Evolutionary conservation across 1,140 invertebrate species (phyloP).

Genomic region (Dufourea novaeangliae): DNA sequence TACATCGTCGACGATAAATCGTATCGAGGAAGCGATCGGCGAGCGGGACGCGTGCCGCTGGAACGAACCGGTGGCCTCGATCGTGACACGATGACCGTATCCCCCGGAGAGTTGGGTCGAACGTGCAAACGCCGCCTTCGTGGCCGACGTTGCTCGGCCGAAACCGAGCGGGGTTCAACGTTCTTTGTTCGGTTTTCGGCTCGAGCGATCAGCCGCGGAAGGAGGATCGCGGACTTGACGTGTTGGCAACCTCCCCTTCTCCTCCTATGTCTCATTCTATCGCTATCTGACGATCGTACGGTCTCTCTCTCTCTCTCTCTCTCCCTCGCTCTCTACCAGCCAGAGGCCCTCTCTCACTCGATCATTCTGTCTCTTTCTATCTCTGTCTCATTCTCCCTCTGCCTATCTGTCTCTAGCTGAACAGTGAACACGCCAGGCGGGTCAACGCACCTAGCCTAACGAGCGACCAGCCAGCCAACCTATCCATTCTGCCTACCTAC

Average conservation of each 20-base stretch:
- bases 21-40: slow-evolving; percentile 32
- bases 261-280: slow-evolving; percentile 29
- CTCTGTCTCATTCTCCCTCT: slow-evolving; percentile 8
- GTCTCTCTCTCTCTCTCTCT: background rate
- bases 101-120: slow-evolving; percentile 20
- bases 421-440: slow-evolving; percentile 60
- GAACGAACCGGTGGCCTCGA: slow-evolving; percentile 23
- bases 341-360: background rate
- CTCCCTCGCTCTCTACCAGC: background rate
- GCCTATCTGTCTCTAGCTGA: slow-evolving; percentile 56
- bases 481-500: slow-evolving; percentile 74
- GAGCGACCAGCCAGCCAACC: slow-evolving; percentile 65
- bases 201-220: slow-evolving; percentile 34
- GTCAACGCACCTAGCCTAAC: slow-evolving; percentile 70
- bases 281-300: slow-evolving; percentile 24
- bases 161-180: slow-evolving; percentile 49
- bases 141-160: background rate
- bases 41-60: slow-evolving; percentile 30
- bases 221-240: slow-evolving; percentile 55
- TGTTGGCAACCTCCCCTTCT: slow-evolving; percentile 41
- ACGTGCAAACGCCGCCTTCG: slow-evolving; percentile 25
- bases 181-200: slow-evolving; percentile 54
- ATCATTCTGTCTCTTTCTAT: too few relatives aligned
- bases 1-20: slow-evolving; percentile 18
- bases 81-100: slow-evolving; percentile 47